Evolutionary conservation across 1,140 invertebrate species (phyloP), one percentile per base, ranked within the genome.

Genomic region (Pseudomyrmex flavicornis): DNA sequence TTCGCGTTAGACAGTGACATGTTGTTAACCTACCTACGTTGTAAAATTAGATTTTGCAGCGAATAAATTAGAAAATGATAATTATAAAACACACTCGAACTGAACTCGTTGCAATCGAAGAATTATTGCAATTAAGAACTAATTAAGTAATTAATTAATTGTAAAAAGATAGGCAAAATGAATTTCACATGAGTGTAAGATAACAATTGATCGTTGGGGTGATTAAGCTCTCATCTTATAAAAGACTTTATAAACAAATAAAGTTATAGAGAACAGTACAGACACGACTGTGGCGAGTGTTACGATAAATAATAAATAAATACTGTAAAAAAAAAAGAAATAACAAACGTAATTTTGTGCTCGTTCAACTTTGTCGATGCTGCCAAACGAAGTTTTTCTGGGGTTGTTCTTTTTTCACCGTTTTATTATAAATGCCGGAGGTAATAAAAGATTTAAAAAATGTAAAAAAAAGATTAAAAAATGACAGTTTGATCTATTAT

Each of bases 201-300:
- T 80, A 72, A 12, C 15, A 35, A 61, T 50, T n/a, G 52, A 61
- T 80, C n/a, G 15, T 56, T 10, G 35, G 26, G 46, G 15, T 15
- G 48, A 77, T 44, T 17, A 35, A 50, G 35, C 35, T 35, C 12
- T 79, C 76, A 52, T 20, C 44, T 69, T 35, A 59, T 58, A 70
- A 80, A 59, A 54, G 44, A 80, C 76, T 48, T 58, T 80, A 68
- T 69, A 80, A 72, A 5, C 22, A 80, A 56, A 68, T 26, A 65
- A 68, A 50, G 35, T 80, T 46, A 59, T 50, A 22, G 12, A 17
- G 15, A 72, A 80, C 5, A 59, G 70, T 61, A 70, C 5, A 22
- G 26, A 26, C 76, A 35, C 35, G 5, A 35, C 35, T 35, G 35
- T 46, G 46, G 54, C 66, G 69, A 80, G 20, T 72, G 66, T 72